These are phyloP conservation scores for Peromyscus eremicus DNA, from an alignment of 2,797 vertebrate genomes.

Conservation along the genomic window DNA sequence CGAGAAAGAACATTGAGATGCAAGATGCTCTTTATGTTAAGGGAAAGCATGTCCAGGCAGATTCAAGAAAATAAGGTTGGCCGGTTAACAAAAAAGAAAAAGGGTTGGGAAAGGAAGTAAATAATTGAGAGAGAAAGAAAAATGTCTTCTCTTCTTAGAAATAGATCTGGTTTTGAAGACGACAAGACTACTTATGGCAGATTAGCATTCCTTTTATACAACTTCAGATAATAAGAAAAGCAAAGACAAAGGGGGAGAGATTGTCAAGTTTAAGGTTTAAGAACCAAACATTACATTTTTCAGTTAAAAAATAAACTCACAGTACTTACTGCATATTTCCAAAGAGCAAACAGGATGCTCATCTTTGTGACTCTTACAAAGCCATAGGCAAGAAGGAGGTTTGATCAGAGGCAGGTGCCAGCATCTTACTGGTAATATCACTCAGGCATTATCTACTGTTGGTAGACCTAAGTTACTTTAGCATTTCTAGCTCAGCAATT, in stretches of 20 bases:
- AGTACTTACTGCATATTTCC: background rate
- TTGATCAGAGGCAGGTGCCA: background rate
- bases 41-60: background rate
- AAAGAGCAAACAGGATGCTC: constrained; percentile 10
- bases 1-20: background rate
- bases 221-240: background rate
- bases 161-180: background rate
- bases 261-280: background rate
- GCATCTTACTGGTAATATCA: constrained; percentile 12
- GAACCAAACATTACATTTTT: background rate
- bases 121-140: background rate
- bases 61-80: constrained; percentile 51
- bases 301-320: background rate
- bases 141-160: background rate
- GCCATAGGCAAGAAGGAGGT: background rate
- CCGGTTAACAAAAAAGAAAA: background rate
- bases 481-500: background rate
- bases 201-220: background rate
- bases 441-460: background rate
- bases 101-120: background rate
- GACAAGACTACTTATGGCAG: background rate
- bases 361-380: background rate
- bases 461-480: background rate
- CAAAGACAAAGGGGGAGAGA: background rate
- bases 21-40: constrained; percentile 1